phyloP scores from a whole-genome alignment of 2,797 vertebrate species.

The Paguma larvata region DNA sequence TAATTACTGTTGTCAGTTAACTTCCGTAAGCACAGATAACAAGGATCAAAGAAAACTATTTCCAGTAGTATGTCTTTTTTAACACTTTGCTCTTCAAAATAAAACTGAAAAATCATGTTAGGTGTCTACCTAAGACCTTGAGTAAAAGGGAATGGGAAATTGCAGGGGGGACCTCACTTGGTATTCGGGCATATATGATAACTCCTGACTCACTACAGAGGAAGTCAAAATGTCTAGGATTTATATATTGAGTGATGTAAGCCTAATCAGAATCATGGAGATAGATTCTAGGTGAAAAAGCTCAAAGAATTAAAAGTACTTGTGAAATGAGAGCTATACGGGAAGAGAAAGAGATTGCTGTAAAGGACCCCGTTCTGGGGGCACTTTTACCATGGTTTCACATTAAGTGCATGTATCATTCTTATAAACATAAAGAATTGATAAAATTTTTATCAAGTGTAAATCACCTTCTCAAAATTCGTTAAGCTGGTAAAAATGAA shows the following conservation, averaged over 20 bases:
- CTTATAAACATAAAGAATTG: background rate
- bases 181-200: background rate
- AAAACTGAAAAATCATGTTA: background rate
- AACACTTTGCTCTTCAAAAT: conserved; percentile 26
- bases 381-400: background rate
- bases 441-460: conserved; percentile 6
- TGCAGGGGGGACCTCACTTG: background rate
- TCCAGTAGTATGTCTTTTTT: background rate
- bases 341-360: background rate
- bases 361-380: background rate
- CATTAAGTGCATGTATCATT: background rate
- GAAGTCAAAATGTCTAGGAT: background rate
- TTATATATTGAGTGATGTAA: background rate
- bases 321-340: background rate
- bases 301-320: background rate
- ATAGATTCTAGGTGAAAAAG: background rate
- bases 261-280: background rate
- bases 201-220: background rate
- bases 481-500: background rate
- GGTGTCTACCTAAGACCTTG: background rate
- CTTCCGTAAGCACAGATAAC: background rate
- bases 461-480: background rate
- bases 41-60: conserved; percentile 11
- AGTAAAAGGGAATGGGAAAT: background rate
- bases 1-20: background rate